phyloP scores from a whole-genome alignment of 2,113 vertebrate genomes.

The Otis tarda region DNA sequence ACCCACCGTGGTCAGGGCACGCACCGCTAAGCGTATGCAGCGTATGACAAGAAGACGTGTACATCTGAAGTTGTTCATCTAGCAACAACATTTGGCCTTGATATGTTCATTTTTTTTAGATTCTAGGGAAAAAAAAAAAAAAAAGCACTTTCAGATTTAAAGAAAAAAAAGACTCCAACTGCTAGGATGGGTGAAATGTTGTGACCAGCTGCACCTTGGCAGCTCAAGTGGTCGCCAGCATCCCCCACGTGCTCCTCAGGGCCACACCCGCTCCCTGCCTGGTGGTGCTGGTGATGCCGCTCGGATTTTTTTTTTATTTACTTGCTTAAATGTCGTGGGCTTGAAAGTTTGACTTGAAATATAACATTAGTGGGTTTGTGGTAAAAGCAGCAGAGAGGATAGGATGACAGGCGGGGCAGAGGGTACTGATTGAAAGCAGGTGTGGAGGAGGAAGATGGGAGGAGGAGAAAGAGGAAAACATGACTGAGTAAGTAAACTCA shows the following conservation, averaged over 20 bases:
- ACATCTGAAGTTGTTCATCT: slow-evolving; percentile 49
- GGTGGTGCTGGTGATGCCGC: background rate
- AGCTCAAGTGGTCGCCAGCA: background rate
- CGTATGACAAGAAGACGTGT: background rate
- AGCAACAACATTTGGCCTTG: slow-evolving; percentile 31
- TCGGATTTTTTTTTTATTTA: background rate
- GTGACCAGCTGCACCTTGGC: background rate
- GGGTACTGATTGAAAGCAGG: slow-evolving; percentile 66
- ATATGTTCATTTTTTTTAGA: background rate
- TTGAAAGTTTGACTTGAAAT: slow-evolving; percentile 61
- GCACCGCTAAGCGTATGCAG: background rate
- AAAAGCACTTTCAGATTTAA: background rate
- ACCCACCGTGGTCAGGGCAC: background rate
- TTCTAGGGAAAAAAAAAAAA: background rate
- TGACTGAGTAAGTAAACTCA: slow-evolving; percentile 53
- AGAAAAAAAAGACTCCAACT: background rate
- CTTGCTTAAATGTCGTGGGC: slow-evolving; percentile 29
- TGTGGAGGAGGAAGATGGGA: slow-evolving; percentile 61
- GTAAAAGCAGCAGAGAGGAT: slow-evolving; percentile 59
- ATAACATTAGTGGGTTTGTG: slow-evolving; percentile 59
- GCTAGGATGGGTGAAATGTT: background rate
- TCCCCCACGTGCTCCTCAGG: background rate
- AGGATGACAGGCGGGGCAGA: slow-evolving; percentile 62
- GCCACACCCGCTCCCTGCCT: background rate
- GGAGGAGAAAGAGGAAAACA: slow-evolving; percentile 57